phyloP scores from a whole-genome alignment of 2,113 vertebrate species.

The Suncus etruscus region DNA sequence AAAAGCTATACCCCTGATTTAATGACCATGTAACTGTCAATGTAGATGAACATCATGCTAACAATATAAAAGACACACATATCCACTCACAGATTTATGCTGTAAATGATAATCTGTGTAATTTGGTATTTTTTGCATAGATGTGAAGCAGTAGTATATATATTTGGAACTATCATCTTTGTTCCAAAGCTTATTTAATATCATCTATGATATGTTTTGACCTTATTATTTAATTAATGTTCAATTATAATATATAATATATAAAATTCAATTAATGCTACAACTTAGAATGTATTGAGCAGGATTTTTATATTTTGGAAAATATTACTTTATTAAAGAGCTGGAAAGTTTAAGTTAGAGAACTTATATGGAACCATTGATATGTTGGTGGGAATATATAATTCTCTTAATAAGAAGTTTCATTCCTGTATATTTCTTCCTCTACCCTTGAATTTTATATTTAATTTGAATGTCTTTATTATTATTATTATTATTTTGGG shows the following conservation, averaged over 20 bases:
- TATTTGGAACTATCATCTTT: not conserved
- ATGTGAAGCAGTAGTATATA: not conserved
- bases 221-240: not conserved
- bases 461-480: not conserved
- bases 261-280: not conserved
- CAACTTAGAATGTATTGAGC: not conserved
- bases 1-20: not conserved
- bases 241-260: too few species aligned
- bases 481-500: not conserved
- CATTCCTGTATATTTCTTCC: not conserved
- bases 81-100: not conserved
- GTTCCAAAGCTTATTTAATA: not conserved
- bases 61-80: not conserved
- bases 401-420: not conserved
- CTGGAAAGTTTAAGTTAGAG: not conserved
- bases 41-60: not conserved
- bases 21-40: not conserved
- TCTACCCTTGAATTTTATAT: not conserved
- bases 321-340: not conserved
- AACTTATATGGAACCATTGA: not conserved
- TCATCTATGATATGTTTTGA: not conserved
- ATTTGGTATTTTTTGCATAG: not conserved
- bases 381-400: not conserved
- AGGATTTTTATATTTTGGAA: conserved; percentile 26
- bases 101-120: not conserved